A percentile compares a stretch with the other conserved stretches of the same genome.
phyloP scores from a whole-genome alignment of 2,888 invertebrate species.

The Anorthoa munda region DNA sequence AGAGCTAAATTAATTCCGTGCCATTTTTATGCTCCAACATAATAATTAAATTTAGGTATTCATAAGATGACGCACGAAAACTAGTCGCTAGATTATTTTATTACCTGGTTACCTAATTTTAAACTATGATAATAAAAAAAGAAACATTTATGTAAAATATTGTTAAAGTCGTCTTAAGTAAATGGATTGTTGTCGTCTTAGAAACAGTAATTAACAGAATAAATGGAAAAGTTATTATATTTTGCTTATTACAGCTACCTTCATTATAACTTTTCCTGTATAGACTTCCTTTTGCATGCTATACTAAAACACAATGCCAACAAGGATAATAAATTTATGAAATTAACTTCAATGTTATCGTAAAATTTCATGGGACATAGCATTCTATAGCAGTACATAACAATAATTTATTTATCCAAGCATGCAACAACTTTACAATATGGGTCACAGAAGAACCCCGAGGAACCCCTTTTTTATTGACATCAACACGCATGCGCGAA shows the following conservation, averaged over 20 bases:
- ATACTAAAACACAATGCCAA: background rate
- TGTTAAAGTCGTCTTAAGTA: background rate
- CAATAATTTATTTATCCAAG: background rate
- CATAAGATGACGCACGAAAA: background rate
- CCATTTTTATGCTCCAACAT: no score
- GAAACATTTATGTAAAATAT: no score
- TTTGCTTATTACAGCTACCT: background rate
- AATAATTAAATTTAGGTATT: background rate
- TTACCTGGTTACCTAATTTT: background rate
- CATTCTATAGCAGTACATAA: background rate
- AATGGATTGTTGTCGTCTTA: background rate
- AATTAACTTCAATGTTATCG: background rate
- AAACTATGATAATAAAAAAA: background rate
- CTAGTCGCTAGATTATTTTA: background rate
- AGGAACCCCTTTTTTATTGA: slow-evolving; percentile 52
- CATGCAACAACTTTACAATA: background rate
- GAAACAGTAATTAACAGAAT: background rate
- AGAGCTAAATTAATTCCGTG: background rate
- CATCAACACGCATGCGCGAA: slow-evolving; percentile 72
- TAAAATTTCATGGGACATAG: background rate
- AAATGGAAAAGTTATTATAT: background rate
- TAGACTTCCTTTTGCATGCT: background rate
- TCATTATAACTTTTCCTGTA: background rate
- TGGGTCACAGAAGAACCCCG: slow-evolving; percentile 31
- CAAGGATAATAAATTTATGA: slow-evolving; percentile 10